Evolutionary conservation across 2,797 vertebrate genomes (phyloP), one percentile per base, ranked within the genome.

Genomic region (Rousettus madagascariensis): DNA sequence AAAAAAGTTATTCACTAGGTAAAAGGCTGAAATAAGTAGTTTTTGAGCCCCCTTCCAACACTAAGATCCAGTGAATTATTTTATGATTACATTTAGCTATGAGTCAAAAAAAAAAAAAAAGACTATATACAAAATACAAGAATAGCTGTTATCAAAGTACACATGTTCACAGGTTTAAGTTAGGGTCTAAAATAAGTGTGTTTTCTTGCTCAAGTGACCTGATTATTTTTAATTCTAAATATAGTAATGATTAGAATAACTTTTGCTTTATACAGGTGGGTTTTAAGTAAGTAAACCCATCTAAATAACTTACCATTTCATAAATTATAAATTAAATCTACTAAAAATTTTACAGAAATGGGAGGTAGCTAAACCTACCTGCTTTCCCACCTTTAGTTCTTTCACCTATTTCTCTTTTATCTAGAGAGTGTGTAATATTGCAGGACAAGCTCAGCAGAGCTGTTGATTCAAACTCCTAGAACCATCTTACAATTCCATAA

Each of bases 21-120:
- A 77, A 24, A 84, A 92, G 30, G n/a, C 53, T 93, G 66, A 17
- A 59, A 90, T 86, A 77, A 16, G 30, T 89, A 57, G 43, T 87
- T 55, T 87, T 83, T 78, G 78, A 65, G 4, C 49, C 43, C 46
- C 16, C 33, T 74, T 93, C 22, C 69, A 96, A 51, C 36, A 90
- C 59, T 41, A 90, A 74, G 33, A 93, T 74, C n/a, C 22, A 90
- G 46, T 85, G 43, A 95, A 65, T 93, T 77, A 93, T 82, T 92
- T 90, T 26, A 74, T 92, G 33, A 79, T 78, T 95, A 82, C 24
- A 49, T 80, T 87, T 90, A 55, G 3, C 28, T 20, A 86, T 92
- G 22, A 78, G 57, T 61, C 87, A 8, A 38, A 75, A 79, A 75
- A 69, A 65, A 69, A 74, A 74, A 65, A 69, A 65, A 65, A 71